Base-by-base conservation (phyloP, 2,888 invertebrate species). In the Phalera bucephala region DNA sequence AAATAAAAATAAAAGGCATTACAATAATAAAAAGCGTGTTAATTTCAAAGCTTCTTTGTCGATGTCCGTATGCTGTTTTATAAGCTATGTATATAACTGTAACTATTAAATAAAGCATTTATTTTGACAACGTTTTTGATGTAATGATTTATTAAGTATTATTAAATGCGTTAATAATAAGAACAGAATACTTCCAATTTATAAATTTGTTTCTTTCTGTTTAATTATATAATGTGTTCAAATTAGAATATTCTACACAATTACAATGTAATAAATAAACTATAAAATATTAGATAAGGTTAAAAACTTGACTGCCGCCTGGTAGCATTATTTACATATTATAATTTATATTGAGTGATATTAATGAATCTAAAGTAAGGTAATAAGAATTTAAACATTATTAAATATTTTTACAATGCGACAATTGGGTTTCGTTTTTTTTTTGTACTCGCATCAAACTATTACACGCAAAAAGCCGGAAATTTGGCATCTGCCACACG, bases 401-500 rank as follows among this genome's bases (percentile, higher is more conserved):
- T 59, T 57, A 66, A 65, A 68, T 65, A 69, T 71, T 71, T 70
- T 71, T 68, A 63, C 57, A 59, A 54, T 35, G 36, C n/a, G n/a
- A n/a, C n/a, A n/a, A n/a, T n/a, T n/a, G n/a, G n/a, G n/a, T n/a
- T n/a, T n/a, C n/a, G n/a, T n/a, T n/a, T n/a, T n/a, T n/a, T n/a
- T n/a, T n/a, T n/a, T n/a, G n/a, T n/a, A n/a, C n/a, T n/a, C n/a
- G n/a, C n/a, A n/a, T n/a, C n/a, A n/a, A n/a, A n/a, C n/a, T n/a
- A n/a, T 61, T 77, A 91, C 26, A 92, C 38, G 49, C 87, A 80
- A 66, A 93, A 95, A 2, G 92, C 95, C 15, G 97, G 97, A 72
- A 97, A 96, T 67, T 91, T 93, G 0, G 96, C 94, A 9, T 91
- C 76, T 21, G 75, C 51, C 0, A 94, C 93, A 35, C 92, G 74